Conservation (phyloP, 1,140 invertebrate species). For the Reticulitermes speratus region DNA sequence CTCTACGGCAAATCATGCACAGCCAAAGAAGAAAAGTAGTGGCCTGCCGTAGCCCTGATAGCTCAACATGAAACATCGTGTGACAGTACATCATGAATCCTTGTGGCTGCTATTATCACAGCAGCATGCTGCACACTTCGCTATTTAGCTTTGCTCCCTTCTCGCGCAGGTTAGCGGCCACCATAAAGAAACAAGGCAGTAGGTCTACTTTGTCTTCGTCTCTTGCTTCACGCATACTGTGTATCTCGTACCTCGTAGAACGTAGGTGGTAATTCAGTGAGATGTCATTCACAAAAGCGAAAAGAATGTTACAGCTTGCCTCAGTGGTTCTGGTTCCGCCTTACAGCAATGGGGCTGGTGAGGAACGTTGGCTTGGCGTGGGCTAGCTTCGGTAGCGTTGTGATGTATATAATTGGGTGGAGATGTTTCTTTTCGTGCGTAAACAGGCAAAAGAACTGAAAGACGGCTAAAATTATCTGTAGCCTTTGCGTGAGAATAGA, state of each 20-base stretch:
- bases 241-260: background rate
- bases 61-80: too few relatives aligned
- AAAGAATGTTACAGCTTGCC: background rate
- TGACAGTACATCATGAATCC: too few relatives aligned
- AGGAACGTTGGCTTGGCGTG: background rate
- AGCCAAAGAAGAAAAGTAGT: too few relatives aligned
- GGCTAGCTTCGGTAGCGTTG: background rate
- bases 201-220: background rate
- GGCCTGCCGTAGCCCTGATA: too few relatives aligned
- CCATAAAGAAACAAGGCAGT: too few relatives aligned
- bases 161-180: too few relatives aligned
- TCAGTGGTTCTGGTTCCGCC: background rate
- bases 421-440: background rate
- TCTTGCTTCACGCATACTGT: background rate
- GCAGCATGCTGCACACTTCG: too few relatives aligned
- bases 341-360: background rate
- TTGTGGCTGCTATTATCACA: too few relatives aligned
- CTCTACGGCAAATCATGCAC: too few relatives aligned
- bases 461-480: background rate
- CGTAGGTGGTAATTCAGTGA: background rate
- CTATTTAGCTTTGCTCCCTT: too few relatives aligned
- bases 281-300: conserved; percentile 4
- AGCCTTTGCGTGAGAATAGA: background rate
- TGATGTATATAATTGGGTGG: background rate
- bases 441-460: background rate